These are phyloP conservation scores for Laticauda laticaudata DNA, from an alignment of 2,113 vertebrate species.

Conservation along the genomic window DNA sequence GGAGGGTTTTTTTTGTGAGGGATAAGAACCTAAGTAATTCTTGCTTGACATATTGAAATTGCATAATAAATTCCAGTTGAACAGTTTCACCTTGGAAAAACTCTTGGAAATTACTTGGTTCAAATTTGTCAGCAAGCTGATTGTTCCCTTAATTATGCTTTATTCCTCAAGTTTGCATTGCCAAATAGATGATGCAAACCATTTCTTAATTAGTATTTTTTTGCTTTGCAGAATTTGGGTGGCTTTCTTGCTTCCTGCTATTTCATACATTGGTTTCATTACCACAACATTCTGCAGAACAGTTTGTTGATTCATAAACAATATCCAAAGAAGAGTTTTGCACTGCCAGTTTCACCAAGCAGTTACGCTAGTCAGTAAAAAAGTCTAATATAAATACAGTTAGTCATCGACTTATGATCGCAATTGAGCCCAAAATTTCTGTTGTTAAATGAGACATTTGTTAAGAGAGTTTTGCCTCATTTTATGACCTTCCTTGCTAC, in stretches of 20 bases:
- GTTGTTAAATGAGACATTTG: too few species aligned
- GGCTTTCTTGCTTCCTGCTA: background rate
- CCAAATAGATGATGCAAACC: background rate
- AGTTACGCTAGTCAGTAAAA: too few species aligned
- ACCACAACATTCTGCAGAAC: too few species aligned
- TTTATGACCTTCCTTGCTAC: too few species aligned
- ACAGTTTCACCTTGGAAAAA: background rate
- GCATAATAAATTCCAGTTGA: background rate
- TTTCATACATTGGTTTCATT: background rate
- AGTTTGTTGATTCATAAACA: too few species aligned
- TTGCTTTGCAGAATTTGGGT: background rate
- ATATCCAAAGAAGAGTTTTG: too few species aligned
- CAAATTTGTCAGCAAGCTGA: background rate
- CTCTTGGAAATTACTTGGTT: background rate
- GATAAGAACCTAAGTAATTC: background rate
- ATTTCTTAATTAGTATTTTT: background rate
- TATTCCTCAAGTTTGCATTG: background rate
- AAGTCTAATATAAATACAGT: too few species aligned
- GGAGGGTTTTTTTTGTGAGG: background rate
- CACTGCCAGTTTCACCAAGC: too few species aligned
- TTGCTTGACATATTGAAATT: background rate
- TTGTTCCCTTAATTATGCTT: background rate
- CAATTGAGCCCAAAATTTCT: too few species aligned
- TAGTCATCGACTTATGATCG: too few species aligned
- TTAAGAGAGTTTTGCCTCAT: too few species aligned